phyloP scores from a whole-genome alignment of 1,140 invertebrate genomes.

The Colletes latitarsis region DNA sequence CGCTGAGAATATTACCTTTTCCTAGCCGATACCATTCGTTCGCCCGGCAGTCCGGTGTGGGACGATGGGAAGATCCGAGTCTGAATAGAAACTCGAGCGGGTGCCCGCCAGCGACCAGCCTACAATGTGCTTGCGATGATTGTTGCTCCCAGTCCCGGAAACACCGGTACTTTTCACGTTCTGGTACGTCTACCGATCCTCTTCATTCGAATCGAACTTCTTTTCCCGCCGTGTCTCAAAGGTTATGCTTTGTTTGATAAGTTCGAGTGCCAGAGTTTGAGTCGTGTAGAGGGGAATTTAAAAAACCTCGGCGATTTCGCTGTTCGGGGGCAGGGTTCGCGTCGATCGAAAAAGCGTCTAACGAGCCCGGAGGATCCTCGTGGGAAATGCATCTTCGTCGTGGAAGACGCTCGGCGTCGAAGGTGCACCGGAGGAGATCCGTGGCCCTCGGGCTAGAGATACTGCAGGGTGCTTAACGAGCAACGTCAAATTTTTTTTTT shows the following conservation, averaged over 20 bases:
- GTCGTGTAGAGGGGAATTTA: too few species aligned
- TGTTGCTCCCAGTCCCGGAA: background rate
- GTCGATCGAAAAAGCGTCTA: background rate
- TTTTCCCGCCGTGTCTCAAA: too few species aligned
- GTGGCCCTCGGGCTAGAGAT: constrained; percentile 30
- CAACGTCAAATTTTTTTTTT: constrained; percentile 62
- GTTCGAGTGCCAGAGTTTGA: too few species aligned
- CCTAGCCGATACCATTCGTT: background rate
- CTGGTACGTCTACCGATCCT: background rate
- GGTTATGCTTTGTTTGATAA: too few species aligned
- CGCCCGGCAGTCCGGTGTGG: background rate
- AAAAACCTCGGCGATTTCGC: background rate
- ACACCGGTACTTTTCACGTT: background rate
- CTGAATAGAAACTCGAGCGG: background rate
- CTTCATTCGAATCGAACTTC: too few species aligned
- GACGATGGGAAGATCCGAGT: background rate
- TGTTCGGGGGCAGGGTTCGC: background rate
- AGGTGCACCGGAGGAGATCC: constrained; percentile 5
- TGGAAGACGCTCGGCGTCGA: constrained; percentile 30
- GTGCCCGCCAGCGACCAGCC: background rate
- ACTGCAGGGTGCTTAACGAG: constrained; percentile 63
- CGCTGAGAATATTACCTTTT: constrained; percentile 36
- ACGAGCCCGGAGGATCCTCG: constrained; percentile 11
- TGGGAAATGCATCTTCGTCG: constrained; percentile 54
- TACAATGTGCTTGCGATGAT: too few species aligned